Conservation (phyloP, 1,140 invertebrate species). For the Drosophila pachea region DNA sequence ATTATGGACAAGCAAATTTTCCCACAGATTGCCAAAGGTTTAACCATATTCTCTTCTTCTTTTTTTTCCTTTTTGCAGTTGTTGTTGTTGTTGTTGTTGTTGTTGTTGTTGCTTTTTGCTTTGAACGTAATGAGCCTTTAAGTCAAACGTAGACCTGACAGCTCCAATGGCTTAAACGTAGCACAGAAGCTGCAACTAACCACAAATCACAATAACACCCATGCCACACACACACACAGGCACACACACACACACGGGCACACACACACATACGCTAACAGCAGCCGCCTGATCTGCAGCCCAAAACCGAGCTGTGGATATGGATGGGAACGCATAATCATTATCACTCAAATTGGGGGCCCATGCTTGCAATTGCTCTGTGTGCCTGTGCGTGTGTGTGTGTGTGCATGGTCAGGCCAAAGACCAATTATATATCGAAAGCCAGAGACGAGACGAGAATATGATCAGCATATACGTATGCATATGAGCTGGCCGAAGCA, state of each 20-base stretch:
- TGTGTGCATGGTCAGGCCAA: slow-evolving; percentile 19
- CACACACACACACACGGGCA: slow-evolving; percentile 11
- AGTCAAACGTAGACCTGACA: slow-evolving; percentile 73
- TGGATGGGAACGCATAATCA: slow-evolving; percentile 66
- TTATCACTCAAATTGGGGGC: slow-evolving; percentile 72
- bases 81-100: slow-evolving; percentile 15
- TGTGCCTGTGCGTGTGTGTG: slow-evolving; percentile 24
- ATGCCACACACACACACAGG: slow-evolving; percentile 27
- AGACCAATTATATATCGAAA: slow-evolving; percentile 69
- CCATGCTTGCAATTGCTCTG: slow-evolving; percentile 51
- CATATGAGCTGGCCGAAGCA: slow-evolving; percentile 58
- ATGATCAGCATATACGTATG: slow-evolving; percentile 51
- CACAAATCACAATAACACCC: slow-evolving; percentile 71
- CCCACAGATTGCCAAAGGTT: slow-evolving; percentile 67
- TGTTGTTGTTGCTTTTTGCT: too few species aligned
- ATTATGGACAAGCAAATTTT: slow-evolving; percentile 70
- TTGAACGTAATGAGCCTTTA: slow-evolving; percentile 67
- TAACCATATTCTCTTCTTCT: slow-evolving; percentile 55
- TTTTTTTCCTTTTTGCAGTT: slow-evolving; percentile 11
- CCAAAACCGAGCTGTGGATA: too few species aligned
- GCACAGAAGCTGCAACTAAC: slow-evolving; percentile 74
- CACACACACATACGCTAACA: too few species aligned
- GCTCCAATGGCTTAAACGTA: slow-evolving; percentile 71
- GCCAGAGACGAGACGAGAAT: slow-evolving; percentile 41
- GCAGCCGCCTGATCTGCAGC: too few species aligned